phyloP scores from a whole-genome alignment of 2,888 invertebrate genomes.

The Napeogenes inachia region DNA sequence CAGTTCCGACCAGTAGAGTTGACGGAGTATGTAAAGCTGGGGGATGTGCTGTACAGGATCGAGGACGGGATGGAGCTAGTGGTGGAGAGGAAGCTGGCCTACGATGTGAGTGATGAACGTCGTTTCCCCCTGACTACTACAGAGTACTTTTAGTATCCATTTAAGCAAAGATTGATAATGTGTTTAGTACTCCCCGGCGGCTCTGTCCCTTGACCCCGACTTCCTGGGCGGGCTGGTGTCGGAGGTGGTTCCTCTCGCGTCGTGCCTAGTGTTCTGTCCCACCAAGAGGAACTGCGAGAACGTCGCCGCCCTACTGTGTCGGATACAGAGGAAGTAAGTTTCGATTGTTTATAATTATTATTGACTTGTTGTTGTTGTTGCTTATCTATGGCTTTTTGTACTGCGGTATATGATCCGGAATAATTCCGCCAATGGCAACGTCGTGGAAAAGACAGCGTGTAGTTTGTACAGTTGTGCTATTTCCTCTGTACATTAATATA shows the following conservation, averaged over 20 bases:
- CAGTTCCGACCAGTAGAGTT: conserved; percentile 94
- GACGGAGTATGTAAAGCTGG: conserved; percentile 89
- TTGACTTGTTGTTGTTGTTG: too few relatives aligned
- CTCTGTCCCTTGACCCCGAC: conserved; percentile 85
- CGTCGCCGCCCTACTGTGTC: conserved; percentile 86
- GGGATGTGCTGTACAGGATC: conserved; percentile 62
- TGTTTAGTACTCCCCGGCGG: conserved; percentile 79
- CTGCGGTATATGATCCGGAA: too few relatives aligned
- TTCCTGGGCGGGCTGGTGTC: conserved; percentile 86
- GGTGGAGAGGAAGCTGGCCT: conserved; percentile 48
- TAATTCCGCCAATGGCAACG: too few relatives aligned
- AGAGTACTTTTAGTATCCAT: too few relatives aligned
- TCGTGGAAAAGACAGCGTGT: too few relatives aligned
- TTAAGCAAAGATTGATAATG: too few relatives aligned
- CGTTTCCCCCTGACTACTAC: too few relatives aligned
- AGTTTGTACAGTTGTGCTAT: too few relatives aligned
- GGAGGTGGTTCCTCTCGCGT: conserved; percentile 87
- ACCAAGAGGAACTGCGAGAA: conserved; percentile 95
- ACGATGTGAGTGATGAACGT: conserved; percentile 46
- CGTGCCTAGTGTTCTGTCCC: conserved; percentile 95
- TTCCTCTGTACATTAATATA: too few relatives aligned
- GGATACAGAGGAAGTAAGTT: conserved; percentile 72
- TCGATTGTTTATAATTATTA: conserved; percentile 24
- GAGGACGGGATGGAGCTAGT: conserved; percentile 44
- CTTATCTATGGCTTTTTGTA: too few relatives aligned